Evolutionary conservation across 2,797 vertebrate species (phyloP), one percentile per base, ranked within the genome.

Genomic region (Trematomus bernacchii): DNA sequence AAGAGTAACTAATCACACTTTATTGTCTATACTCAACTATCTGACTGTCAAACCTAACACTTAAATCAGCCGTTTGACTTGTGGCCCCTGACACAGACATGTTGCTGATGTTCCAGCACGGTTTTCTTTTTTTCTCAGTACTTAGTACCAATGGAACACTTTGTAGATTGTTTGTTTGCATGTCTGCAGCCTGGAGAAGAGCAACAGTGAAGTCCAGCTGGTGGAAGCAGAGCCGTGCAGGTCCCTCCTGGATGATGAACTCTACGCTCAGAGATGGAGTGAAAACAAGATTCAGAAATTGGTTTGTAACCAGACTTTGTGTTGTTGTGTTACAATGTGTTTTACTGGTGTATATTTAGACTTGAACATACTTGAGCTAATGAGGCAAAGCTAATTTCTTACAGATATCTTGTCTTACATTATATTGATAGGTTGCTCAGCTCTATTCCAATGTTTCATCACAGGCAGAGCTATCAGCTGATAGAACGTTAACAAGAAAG

Each of bases 181-280:
- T 84, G 14, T 69, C 21, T 84, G 19, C 75, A 93, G 91, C n/a
- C 71, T 87, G 65, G 87, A 90, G 71, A 86, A 71, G 71, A 59
- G 52, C 0, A 6, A 82, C 43, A 66, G 7, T 64, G 77, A 83
- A 37, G 37, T 48, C 2, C 83, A 76, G 30, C 67, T 78, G 40
- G 55, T 16, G 59, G 81, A 90, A 77, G 62, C 47, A 11, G 88
- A 92, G 52, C 73, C 85, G 19, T 73, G 42, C 43, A 51, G 27
- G 1, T 19, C 11, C 11, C 27, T 60, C 10, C n/a, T 73, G 10
- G 37, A 10, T 9, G 48, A 86, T 42, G 72, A 84, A 42, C 37
- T 78, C 0, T 1, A 48, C 44, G 44, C 60, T 3, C 80, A 73
- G 0, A 75, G 11, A 61, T 6, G 27, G n/a, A 73, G 13, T 69